Base-by-base conservation (phyloP, 2,888 invertebrate species). In the Chironomus riparius region DNA sequence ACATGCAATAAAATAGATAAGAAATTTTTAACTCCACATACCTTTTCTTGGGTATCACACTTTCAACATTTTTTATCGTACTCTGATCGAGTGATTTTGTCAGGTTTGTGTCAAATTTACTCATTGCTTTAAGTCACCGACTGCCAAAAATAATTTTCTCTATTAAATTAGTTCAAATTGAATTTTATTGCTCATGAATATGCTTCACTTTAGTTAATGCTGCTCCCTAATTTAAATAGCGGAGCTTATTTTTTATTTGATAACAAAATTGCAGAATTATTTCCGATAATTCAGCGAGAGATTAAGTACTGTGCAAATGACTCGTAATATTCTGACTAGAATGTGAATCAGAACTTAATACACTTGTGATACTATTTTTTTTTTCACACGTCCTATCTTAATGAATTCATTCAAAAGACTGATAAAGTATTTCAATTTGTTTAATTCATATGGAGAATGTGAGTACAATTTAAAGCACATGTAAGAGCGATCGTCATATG, bases 21-120 rank as follows among this genome's bases (percentile, higher is more conserved):
- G 13, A 21, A 72, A 61, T n/a, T 38, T 38, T n/a, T n/a, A n/a
- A 1, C 1, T 61, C 21, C 22, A 50, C 56, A 50, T 50, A 72
- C 72, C 72, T 72, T 61, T 22, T 72, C 47, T 72, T 72, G 4
- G 72, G 72, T 72, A 72, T 61, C 38, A 38, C 72, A 72, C 72
- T 72, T 38, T 72, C 47, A 28, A 72, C 72, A 62, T 72, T 72
- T 47, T 38, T 61, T 28, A 72, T 72, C 61, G 50, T 28, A n/a
- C 10, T 61, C 62, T 61, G 15, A 72, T 72, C 72, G 22, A 72
- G 50, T 7, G 18, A 62, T 62, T 72, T 72, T 38, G 38, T 13
- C 2, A 65, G 13, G 15, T 47, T 68, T 28, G 5, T 68, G 28
- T 68, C 68, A 68, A 22, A 68, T 13, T 50, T 13, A 56, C 50